Conservation (phyloP, 2,113 vertebrate species). For the Tupaia tana region DNA sequence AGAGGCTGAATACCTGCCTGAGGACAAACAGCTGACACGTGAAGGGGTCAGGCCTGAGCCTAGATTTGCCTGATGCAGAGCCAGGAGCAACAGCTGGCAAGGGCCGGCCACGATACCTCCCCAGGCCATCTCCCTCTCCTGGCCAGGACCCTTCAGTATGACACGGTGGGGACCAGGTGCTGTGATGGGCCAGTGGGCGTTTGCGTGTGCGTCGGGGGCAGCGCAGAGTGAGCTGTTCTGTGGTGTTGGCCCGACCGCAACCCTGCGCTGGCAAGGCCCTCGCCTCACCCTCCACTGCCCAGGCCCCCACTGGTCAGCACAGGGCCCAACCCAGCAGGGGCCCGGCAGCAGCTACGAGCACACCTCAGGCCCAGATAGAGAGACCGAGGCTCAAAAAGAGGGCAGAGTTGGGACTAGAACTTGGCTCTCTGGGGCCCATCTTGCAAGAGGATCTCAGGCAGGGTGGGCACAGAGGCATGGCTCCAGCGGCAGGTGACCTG, state of each 20-base stretch:
- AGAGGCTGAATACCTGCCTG: neutral
- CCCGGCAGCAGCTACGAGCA: neutral
- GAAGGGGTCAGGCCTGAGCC: neutral
- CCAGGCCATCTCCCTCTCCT: too few species aligned
- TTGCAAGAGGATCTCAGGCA: neutral
- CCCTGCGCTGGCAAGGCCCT: neutral
- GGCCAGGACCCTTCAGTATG: neutral
- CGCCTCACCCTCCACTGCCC: too few species aligned
- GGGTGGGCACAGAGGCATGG: neutral
- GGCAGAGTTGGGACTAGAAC: neutral
- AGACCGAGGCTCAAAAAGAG: neutral
- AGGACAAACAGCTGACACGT: neutral
- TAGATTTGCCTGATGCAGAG: neutral
- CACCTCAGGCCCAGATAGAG: neutral
- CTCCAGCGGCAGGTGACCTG: neutral
- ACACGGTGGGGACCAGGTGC: accelerated
- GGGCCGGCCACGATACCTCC: neutral
- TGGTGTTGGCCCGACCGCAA: neutral
- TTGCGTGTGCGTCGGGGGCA: too few species aligned
- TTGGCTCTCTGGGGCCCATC: neutral
- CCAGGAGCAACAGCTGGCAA: neutral
- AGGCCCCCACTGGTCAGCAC: too few species aligned
- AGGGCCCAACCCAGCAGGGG: neutral
- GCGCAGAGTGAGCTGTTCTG: too few species aligned
- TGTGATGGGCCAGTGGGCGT: neutral